Base-by-base conservation (phyloP, 2,888 invertebrate genomes). In the Phyllotreta cruciferae region DNA sequence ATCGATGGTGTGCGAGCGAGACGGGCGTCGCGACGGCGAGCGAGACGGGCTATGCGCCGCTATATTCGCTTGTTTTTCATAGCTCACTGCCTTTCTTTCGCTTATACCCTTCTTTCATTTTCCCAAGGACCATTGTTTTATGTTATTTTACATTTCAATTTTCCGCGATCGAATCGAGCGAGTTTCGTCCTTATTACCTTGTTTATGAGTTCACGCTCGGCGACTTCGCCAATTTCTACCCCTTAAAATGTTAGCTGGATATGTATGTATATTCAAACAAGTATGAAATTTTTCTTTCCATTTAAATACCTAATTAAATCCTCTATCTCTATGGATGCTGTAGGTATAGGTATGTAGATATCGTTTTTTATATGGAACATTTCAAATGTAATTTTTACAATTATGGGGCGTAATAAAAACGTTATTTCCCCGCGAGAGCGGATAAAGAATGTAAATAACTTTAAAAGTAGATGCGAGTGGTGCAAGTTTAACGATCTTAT, bases 81-180 rank as follows among this genome's bases (percentile, higher is more conserved):
- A 65, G 60, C 63, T 62, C 60, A 60, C 60, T 58, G 64, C 63
- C 56, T 67, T 69, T 69, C 69, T 67, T 69, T 68, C 62, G 65
- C 60, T 52, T 69, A 60, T 52, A 55, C 64, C 63, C 72, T 73
- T 72, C 73, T 73, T 72, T 73, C 66, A 66, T 68, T 67, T 64
- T 62, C 62, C 24, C 63, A 66, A 68, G 63, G 64, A 64, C 66
- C 66, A 67, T 69, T 68, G 68, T 71, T 72, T 69, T 67, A 67
- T 69, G 66, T 69, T 67, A 70, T 71, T 71, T 69, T 65, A 69
- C 67, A 66, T 70, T 70, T 70, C 66, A 66, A 71, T 71, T 67
- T 68, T 66, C 60, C 63, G 56, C 50, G 63, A 57, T 61, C 24
- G 37, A 8, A 37, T 13, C 56, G 42, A 39, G 56, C 66, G 66